Evolutionary conservation across 1,140 invertebrate genomes (phyloP).

Genomic region (Melipona quadrifasciata): DNA sequence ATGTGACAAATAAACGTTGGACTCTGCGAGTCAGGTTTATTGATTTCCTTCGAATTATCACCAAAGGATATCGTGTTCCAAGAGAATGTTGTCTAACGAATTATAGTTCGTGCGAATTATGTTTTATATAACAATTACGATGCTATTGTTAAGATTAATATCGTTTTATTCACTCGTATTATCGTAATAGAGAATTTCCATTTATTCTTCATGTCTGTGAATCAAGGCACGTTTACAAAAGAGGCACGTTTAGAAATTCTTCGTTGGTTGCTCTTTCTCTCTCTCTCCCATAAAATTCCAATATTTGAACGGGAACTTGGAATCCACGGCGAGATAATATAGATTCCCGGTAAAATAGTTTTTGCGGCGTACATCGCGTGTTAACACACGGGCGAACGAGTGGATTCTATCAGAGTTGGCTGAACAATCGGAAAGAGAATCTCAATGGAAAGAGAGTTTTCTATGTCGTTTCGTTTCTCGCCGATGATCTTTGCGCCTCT

Average conservation of each 20-base stretch:
- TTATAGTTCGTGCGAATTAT: not conserved
- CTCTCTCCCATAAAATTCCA: not conserved
- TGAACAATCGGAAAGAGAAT: not conserved
- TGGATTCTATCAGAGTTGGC: not conserved
- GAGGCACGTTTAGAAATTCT: no score
- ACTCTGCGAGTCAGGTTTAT: no score
- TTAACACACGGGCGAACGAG: not conserved
- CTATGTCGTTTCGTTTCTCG: not conserved
- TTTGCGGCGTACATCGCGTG: not conserved
- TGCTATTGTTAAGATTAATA: not conserved
- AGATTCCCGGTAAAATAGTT: not conserved
- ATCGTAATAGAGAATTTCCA: no score
- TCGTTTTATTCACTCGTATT: no score
- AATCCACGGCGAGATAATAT: not conserved
- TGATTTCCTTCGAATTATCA: no score
- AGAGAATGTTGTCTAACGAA: no score
- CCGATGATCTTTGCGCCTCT: not conserved
- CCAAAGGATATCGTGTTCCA: no score
- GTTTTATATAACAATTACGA: not conserved
- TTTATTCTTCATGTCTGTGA: no score
- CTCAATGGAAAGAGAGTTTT: not conserved
- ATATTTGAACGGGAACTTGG: not conserved
- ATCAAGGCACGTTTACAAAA: no score
- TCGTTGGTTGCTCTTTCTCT: no score
- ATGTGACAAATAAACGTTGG: not conserved